Conservation (phyloP, 2,797 vertebrate species). For the Cynopterus sphinx region DNA sequence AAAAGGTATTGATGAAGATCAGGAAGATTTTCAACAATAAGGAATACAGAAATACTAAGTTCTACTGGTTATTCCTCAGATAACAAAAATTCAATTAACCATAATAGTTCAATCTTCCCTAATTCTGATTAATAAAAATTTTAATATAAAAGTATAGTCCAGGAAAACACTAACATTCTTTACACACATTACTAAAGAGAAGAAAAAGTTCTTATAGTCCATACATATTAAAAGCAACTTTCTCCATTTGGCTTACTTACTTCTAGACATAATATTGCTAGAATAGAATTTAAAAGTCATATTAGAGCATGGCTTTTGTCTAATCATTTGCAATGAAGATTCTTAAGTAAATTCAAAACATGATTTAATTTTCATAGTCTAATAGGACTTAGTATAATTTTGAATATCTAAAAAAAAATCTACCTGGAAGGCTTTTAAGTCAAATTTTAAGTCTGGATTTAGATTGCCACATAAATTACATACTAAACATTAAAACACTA, state of each 20-base stretch:
- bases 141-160: neutral
- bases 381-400: neutral
- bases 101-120: neutral
- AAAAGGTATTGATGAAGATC: neutral
- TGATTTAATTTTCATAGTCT: slow-evolving; percentile 8
- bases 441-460: neutral
- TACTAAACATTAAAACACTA: neutral
- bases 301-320: neutral
- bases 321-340: slow-evolving; percentile 7
- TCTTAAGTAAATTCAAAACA: neutral
- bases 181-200: neutral
- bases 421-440: neutral
- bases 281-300: neutral
- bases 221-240: neutral
- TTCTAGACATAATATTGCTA: neutral
- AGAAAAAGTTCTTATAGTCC: neutral
- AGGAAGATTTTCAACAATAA: neutral
- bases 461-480: neutral
- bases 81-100: neutral
- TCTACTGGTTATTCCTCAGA: neutral
- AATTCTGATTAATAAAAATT: slow-evolving; percentile 17
- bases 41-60: neutral
- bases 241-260: neutral
- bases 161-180: neutral
- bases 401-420: neutral